Base-by-base conservation (phyloP, 2,888 invertebrate genomes). In the Ischnus inquisitorius region DNA sequence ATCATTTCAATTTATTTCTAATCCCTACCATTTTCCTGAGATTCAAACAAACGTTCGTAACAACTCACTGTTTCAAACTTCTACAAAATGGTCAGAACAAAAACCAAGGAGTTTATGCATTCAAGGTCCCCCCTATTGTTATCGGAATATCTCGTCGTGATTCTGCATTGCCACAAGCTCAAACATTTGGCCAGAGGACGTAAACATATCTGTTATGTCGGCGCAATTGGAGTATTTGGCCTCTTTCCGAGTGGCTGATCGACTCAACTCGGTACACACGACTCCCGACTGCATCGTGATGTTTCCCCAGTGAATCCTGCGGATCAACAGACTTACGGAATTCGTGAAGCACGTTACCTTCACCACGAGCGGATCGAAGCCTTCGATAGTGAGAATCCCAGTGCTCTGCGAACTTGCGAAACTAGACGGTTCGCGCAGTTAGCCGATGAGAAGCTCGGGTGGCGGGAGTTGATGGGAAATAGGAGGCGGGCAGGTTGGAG, bases 391-490 rank as follows among this genome's bases (percentile, higher is more conserved):
- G 54, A 25, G 62, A 62, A 41, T 68, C 60, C 65, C 34, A 19
- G 48, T 74, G 16, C 25, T 62, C 28, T 46, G 51, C 16, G 76
- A 76, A 65, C 51, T 69, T 43, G 76, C 64, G 22, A 46, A 71
- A 62, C 69, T 54, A 71, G 76, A 76, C 64, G 46, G 62, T 60
- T 68, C 54, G 6, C 62, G 51, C 62, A 54, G 75, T 46, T 75
- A 41, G 28, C 22, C 46, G 43, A 67, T 41, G 28, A 25, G 41
- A 34, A 16, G 14, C n/a, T 16, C 8, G 2, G 34, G 34, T 34
- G 34, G 34, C 5, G 1, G 34, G 1, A 5, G 34, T n/a, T 34
- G 14, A 14, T 22, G 28, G 57, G 14, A 41, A 5, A 41, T n/a
- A 34, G 51, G 51, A 48, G 51, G 22, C 12, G 6, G 14, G 46